Percentiles rank a stretch among this genome's conserved stretches.
Conservation (phyloP, 2,797 vertebrate species). For the Varecia variegata region DNA sequence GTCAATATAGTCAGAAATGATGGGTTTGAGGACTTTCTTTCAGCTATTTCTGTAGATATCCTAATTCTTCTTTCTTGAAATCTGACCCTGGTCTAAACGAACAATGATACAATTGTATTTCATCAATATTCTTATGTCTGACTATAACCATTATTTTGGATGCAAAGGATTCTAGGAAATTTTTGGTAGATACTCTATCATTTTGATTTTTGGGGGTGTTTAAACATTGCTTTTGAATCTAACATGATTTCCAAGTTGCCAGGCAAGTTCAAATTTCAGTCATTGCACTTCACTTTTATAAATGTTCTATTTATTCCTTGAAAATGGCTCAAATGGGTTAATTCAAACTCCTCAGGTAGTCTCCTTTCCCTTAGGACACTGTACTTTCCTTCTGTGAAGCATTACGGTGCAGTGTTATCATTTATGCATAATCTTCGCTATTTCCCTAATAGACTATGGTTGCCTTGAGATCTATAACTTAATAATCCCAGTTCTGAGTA, state of each 20-base stretch:
- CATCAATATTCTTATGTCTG: not conserved
- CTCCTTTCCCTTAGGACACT: not conserved
- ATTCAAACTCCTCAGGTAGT: not conserved
- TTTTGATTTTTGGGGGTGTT: not conserved
- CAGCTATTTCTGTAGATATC: not conserved
- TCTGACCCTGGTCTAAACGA: not conserved
- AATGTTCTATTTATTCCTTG: not conserved
- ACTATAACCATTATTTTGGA: not conserved
- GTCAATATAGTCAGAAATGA: not conserved
- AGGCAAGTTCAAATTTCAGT: not conserved
- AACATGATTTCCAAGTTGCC: not conserved
- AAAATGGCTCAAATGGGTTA: not conserved
- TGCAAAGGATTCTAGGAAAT: not conserved
- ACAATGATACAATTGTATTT: not conserved
- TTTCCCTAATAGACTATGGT: not conserved
- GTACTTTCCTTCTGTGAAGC: not conserved
- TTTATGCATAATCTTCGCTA: too few relatives aligned
- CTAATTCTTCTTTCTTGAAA: not conserved
- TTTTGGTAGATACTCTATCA: not conserved
- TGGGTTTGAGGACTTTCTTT: not conserved
- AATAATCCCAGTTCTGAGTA: not conserved
- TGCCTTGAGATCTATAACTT: not conserved
- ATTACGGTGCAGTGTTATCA: not conserved
- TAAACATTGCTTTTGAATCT: not conserved
- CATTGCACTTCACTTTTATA: not conserved